A percentile compares a stretch with the other conserved stretches of the same genome.
phyloP scores from a whole-genome alignment of 35 echinoderm and acorn worm species.

The Heliocidaris tuberculata region DNA sequence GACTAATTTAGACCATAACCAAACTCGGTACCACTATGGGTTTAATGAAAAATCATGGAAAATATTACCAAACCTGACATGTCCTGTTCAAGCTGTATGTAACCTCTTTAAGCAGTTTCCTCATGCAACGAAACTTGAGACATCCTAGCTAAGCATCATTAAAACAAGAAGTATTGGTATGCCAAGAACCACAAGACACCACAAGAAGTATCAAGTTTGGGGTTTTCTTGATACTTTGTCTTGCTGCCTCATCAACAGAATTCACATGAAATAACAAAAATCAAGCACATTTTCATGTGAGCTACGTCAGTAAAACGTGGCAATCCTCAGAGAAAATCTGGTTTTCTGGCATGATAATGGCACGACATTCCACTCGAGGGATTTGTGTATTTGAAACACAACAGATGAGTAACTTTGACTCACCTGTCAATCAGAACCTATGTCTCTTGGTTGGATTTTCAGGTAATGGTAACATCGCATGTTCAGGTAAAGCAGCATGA shows the following conservation, averaged over 20 bases:
- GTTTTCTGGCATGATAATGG: not conserved
- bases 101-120: no score
- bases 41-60: no score
- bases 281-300: not conserved
- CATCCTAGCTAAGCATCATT: no score
- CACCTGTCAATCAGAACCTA: not conserved
- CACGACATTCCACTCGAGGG: not conserved
- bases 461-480: not conserved
- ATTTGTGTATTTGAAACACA: not conserved
- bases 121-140: no score
- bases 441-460: not conserved
- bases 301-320: not conserved
- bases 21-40: no score
- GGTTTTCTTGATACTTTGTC: no score
- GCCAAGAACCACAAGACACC: no score
- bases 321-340: not conserved
- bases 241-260: not conserved
- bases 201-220: no score
- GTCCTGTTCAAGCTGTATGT: no score
- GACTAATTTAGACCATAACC: no score
- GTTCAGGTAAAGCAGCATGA: not conserved
- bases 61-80: no score
- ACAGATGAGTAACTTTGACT: not conserved
- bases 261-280: not conserved
- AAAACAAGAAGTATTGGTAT: no score